Evolutionary conservation across 1,140 invertebrate species (phyloP).

Genomic region (Prorops nasuta): DNA sequence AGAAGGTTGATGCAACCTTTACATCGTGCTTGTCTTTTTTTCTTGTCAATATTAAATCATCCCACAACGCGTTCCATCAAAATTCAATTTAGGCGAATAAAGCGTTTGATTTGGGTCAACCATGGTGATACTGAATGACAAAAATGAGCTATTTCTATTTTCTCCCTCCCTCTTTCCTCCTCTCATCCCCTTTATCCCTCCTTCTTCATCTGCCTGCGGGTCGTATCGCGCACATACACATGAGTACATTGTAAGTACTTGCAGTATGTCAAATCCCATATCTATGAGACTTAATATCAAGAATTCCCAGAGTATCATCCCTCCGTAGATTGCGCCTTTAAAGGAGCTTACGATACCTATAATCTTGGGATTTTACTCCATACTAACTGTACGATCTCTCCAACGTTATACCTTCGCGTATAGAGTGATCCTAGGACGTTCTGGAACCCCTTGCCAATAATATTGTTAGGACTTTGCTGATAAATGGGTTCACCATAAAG

Average conservation of each 20-base stretch:
- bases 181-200: not conserved
- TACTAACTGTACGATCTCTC: conserved; percentile 14
- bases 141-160: not conserved
- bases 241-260: not conserved
- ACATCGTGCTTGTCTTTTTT: too few relatives aligned
- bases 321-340: conserved; percentile 11
- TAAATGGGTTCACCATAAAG: too few relatives aligned
- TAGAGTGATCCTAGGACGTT: too few relatives aligned
- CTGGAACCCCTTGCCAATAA: too few relatives aligned
- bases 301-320: conserved; percentile 21
- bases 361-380: too few relatives aligned
- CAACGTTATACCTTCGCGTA: too few relatives aligned
- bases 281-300: conserved; percentile 35
- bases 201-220: not conserved
- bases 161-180: not conserved
- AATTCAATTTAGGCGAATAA: too few relatives aligned
- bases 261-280: conserved; percentile 24
- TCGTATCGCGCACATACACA: not conserved
- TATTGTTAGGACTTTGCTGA: too few relatives aligned
- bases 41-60: too few relatives aligned
- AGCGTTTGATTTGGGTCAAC: too few relatives aligned
- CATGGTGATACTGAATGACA: not conserved
- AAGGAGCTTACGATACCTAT: conserved; percentile 23
- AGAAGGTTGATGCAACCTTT: too few relatives aligned
- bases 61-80: too few relatives aligned